Conservation (phyloP, 2,888 invertebrate genomes). For the Ennomos quercinarius region DNA sequence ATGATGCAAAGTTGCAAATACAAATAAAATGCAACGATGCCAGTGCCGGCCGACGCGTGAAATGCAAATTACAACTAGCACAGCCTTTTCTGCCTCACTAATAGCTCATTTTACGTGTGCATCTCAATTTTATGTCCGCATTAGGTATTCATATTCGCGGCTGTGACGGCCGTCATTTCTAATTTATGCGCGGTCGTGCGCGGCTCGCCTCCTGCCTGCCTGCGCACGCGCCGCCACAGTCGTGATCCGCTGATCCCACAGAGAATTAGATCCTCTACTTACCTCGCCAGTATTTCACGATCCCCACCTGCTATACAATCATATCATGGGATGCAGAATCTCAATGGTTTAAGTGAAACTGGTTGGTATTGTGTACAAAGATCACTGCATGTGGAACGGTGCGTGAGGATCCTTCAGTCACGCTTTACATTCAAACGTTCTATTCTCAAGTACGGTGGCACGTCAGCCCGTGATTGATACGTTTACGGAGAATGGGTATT, state of each 20-base stretch:
- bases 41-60: slow-evolving; percentile 11
- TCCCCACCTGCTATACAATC: slow-evolving; percentile 35
- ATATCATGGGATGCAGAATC: slow-evolving; percentile 9
- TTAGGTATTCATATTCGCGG: slow-evolving; percentile 40
- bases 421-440: slow-evolving; percentile 55
- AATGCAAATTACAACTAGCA: slow-evolving; percentile 27
- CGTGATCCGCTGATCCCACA: slow-evolving; percentile 64
- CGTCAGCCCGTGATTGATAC: slow-evolving; percentile 62
- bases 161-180: slow-evolving; percentile 58
- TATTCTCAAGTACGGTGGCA: slow-evolving; percentile 48
- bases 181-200: slow-evolving; percentile 76
- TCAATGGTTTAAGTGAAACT: slow-evolving; percentile 38
- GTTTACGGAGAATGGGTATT: slow-evolving; percentile 39
- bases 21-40: not conserved
- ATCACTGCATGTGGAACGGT: slow-evolving; percentile 59
- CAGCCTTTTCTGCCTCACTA: slow-evolving; percentile 22
- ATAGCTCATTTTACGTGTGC: slow-evolving; percentile 37
- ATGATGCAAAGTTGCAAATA: not conserved
- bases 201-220: slow-evolving; percentile 60
- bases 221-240: slow-evolving; percentile 35
- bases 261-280: slow-evolving; percentile 65
- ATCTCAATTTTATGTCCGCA: slow-evolving; percentile 40
- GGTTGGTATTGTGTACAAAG: slow-evolving; percentile 44
- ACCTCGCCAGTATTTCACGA: slow-evolving; percentile 41
- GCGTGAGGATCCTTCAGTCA: slow-evolving; percentile 65